phyloP scores from a whole-genome alignment of 2,113 vertebrate genomes.

The Neoarius graeffei region DNA sequence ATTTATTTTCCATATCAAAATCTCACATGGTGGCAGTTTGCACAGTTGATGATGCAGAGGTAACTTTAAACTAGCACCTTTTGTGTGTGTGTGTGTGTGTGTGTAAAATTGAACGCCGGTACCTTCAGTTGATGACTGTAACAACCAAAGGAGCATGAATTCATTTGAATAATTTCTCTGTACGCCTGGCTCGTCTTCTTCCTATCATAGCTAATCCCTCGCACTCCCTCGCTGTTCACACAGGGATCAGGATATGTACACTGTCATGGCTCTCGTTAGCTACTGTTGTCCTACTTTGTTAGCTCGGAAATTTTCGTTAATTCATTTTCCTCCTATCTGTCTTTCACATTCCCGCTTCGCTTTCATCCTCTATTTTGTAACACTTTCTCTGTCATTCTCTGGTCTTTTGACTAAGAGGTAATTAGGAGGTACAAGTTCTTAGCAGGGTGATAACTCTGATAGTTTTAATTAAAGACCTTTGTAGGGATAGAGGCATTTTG shows the following conservation, averaged over 20 bases:
- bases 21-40: constrained; percentile 28
- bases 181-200: background rate
- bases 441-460: constrained; percentile 73
- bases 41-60: background rate
- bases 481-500: constrained; percentile 72
- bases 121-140: constrained; percentile 2
- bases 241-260: constrained; percentile 11
- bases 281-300: constrained; percentile 36
- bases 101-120: background rate
- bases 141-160: constrained; percentile 1
- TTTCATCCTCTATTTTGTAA: constrained; percentile 42
- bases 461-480: constrained; percentile 79
- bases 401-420: constrained; percentile 63
- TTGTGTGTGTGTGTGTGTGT: background rate
- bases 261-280: constrained; percentile 24
- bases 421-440: constrained; percentile 75
- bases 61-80: background rate
- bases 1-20: constrained; percentile 2
- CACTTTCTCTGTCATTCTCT: too few relatives aligned
- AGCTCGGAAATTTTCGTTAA: constrained; percentile 19
- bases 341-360: constrained; percentile 34
- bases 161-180: constrained; percentile 21
- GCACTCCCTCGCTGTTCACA: constrained; percentile 9
- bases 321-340: constrained; percentile 3
- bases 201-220: constrained; percentile 3